Base-by-base conservation (phyloP, 2,888 invertebrate species). In the Esperia sulphurella region DNA sequence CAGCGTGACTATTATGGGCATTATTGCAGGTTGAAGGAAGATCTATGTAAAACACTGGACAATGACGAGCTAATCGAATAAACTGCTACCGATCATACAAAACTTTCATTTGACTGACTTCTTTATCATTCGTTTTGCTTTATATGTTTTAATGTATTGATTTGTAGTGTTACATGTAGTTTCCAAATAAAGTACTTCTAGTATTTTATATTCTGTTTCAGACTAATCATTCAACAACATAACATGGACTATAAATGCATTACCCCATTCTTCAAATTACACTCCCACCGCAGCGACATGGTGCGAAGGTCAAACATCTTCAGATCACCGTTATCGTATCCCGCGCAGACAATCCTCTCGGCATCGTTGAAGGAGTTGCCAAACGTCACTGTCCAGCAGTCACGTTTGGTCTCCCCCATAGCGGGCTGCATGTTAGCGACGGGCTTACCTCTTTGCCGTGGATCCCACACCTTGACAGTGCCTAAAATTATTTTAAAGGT, bases 251-350 rank as follows among this genome's bases (percentile, higher is more conserved):
- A 30, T 30, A 7, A 14, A 41, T 31, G 7, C 9, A 30, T 38
- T 90, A 93, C 94, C 61, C 98, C 98, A 90, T 98, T 98, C 72
- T 95, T 96, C 40, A 98, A 86, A 76, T 97, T 97, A 44, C 95
- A 95, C 71, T 98, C 97, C 98, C 98, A 98, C 66, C 93, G 89
- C 0, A 97, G 82, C 0, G 93, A 90, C 94, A 98, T 95, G 5
- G 93, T 93, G 51, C 94, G 92, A 28, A 98, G 87, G 77, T 98
- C 98, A 75, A 97, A 98, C 84, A 98, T 92, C 83, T 98, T 98
- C 1, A 98, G 81, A 71, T 98, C 98, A 0, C 98, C 98, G 77
- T 98, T 98, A 71, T 98, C 98, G 69, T 98, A 98, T 0, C 98
- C 98, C 8, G 98, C 96, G 28, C 94, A 95, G 0, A 98, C 93